phyloP scores from a whole-genome alignment of 1,140 invertebrate species.

The Drosophila trapezifrons region DNA sequence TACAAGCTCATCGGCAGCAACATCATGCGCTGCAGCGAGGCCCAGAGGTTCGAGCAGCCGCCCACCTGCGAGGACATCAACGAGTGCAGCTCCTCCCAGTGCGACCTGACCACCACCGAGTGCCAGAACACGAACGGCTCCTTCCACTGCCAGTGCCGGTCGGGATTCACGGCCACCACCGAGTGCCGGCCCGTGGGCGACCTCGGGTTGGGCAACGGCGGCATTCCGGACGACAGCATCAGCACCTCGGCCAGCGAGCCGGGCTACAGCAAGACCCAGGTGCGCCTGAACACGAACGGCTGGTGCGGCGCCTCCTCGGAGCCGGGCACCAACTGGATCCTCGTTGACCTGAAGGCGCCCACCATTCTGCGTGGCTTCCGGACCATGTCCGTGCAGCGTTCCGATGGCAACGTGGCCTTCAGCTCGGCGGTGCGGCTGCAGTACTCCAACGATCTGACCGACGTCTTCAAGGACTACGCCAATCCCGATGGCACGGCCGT shows the following conservation, averaged over 20 bases:
- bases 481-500: conserved; percentile 96
- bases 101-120: conserved; percentile 95
- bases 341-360: conserved; percentile 94
- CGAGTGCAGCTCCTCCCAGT: conserved; percentile 95
- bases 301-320: conserved; percentile 95
- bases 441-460: conserved; percentile 95
- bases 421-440: conserved; percentile 93
- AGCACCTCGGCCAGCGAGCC: conserved; percentile 92
- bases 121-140: conserved; percentile 96
- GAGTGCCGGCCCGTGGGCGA: conserved; percentile 95
- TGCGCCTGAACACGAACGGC: conserved; percentile 91
- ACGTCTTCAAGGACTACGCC: conserved; percentile 94
- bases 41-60: conserved; percentile 92
- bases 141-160: conserved; percentile 95
- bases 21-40: conserved; percentile 93
- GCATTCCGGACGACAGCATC: conserved; percentile 95
- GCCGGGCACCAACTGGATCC: conserved; percentile 94
- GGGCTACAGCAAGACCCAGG: conserved; percentile 92
- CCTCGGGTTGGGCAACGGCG: conserved; percentile 94
- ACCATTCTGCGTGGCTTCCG: conserved; percentile 95
- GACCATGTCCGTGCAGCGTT: conserved; percentile 92
- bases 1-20: conserved; percentile 94
- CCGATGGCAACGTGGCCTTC: conserved; percentile 92
- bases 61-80: conserved; percentile 97
- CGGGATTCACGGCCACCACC: conserved; percentile 93